Conservation (phyloP, 2,797 vertebrate genomes). For the Molossus molossus region DNA sequence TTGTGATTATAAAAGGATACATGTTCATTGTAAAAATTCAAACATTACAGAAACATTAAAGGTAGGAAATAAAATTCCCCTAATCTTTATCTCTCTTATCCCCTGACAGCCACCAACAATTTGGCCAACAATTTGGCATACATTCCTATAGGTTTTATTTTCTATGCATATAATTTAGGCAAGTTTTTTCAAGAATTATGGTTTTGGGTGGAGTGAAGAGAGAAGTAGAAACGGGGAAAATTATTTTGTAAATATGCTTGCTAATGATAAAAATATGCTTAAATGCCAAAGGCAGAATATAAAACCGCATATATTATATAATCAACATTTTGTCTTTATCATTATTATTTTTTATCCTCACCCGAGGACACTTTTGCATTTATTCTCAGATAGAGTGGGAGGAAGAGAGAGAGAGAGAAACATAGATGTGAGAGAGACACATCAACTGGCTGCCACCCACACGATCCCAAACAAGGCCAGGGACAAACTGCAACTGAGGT, state of each 20-base stretch:
- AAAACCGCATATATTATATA: slow-evolving; percentile 12
- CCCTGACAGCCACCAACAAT: neutral
- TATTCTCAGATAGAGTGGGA: too few species aligned
- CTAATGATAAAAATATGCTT: slow-evolving; percentile 65
- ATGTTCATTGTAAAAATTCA: slow-evolving; percentile 24
- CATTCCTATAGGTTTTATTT: slow-evolving; percentile 21
- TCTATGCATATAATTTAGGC: slow-evolving; percentile 35
- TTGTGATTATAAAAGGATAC: slow-evolving; percentile 18
- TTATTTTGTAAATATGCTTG: slow-evolving; percentile 47
- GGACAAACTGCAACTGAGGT: too few species aligned
- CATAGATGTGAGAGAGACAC: too few species aligned
- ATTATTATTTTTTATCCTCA: too few species aligned
- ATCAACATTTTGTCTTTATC: slow-evolving; percentile 18
- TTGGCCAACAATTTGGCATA: neutral
- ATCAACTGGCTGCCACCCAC: too few species aligned
- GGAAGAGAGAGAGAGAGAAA: too few species aligned
- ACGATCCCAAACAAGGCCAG: too few species aligned
- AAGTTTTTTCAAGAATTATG: slow-evolving; percentile 60
- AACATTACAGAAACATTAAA: slow-evolving; percentile 60
- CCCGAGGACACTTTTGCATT: too few species aligned
- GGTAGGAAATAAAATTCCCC: slow-evolving; percentile 43
- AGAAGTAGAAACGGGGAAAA: slow-evolving; percentile 29
- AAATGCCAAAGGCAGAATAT: slow-evolving; percentile 41
- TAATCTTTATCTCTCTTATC: slow-evolving; percentile 8
- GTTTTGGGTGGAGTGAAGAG: neutral